phyloP scores from a whole-genome alignment of 2,797 vertebrate genomes.

The Intellagama lesueurii region DNA sequence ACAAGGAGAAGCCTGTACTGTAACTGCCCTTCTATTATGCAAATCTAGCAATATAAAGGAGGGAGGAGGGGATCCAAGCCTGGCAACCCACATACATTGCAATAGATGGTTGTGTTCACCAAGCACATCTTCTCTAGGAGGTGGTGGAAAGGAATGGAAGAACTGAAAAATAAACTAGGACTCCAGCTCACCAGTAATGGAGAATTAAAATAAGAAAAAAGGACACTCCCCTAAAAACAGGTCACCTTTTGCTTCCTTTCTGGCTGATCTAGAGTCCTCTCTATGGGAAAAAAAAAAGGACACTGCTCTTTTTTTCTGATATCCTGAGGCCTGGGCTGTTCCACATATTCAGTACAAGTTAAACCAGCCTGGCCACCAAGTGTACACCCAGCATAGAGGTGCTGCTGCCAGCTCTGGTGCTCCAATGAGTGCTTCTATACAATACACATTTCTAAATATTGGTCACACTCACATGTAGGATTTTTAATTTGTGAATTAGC shows the following conservation, averaged over 20 bases:
- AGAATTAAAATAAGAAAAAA: not conserved
- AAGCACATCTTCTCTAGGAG: no score
- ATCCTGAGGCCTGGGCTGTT: not conserved
- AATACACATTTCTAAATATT: not conserved
- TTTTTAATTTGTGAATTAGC: not conserved
- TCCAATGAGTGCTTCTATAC: not conserved
- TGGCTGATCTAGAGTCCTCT: not conserved
- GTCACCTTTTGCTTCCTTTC: not conserved
- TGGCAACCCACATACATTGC: not conserved
- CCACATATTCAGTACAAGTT: not conserved
- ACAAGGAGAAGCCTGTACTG: slow-evolving; percentile 44
- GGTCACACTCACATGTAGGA: not conserved
- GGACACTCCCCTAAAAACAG: not conserved
- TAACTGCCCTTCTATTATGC: slow-evolving; percentile 51
- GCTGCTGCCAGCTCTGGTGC: not conserved
- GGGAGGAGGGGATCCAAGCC: not conserved
- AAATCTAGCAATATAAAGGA: slow-evolving; percentile 50
- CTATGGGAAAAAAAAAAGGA: not conserved
- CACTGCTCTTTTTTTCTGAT: not conserved
- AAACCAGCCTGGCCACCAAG: not conserved
- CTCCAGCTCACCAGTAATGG: not conserved
- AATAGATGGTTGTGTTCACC: not conserved
- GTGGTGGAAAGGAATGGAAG: not conserved
- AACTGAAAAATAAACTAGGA: not conserved
- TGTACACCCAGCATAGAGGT: not conserved